These are phyloP conservation scores for Willowsia nigromaculata DNA, from an alignment of 2,888 invertebrate genomes.

Conservation along the genomic window DNA sequence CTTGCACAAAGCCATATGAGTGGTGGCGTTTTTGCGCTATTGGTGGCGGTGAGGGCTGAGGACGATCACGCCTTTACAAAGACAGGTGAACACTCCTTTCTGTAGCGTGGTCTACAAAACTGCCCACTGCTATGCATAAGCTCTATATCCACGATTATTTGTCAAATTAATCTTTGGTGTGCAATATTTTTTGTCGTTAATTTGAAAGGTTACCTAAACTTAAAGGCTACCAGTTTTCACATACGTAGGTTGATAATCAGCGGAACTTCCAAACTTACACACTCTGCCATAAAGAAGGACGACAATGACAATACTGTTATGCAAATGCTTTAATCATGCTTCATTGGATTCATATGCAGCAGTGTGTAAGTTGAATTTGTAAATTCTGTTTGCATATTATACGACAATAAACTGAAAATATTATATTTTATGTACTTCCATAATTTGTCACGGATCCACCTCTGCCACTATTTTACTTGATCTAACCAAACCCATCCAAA, in stretches of 20 bases:
- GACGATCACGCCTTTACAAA: conserved; percentile 44
- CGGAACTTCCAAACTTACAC: not conserved
- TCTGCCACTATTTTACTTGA: not conserved
- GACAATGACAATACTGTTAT: no score
- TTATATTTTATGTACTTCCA: conserved; percentile 57
- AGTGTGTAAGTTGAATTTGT: not conserved
- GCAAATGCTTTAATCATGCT: no score
- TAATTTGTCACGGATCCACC: conserved; percentile 63
- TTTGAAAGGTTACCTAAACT: conserved; percentile 12
- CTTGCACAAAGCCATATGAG: not conserved
- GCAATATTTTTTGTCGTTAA: conserved; percentile 29
- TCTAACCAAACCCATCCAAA: no score
- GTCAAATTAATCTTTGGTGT: conserved; percentile 22
- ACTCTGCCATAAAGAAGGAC: no score
- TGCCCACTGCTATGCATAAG: not conserved
- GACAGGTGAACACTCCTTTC: conserved; percentile 56
- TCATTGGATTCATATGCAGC: no score
- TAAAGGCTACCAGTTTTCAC: conserved; percentile 14
- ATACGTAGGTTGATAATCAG: not conserved
- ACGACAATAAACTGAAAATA: conserved; percentile 24
- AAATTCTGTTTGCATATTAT: conserved; percentile 34
- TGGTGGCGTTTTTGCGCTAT: not conserved
- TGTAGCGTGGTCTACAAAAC: not conserved
- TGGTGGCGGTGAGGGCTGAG: not conserved
- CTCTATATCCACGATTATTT: conserved; percentile 1